Base-by-base conservation (phyloP, 1,140 invertebrate genomes). In the Drosophila lacteicornis region DNA sequence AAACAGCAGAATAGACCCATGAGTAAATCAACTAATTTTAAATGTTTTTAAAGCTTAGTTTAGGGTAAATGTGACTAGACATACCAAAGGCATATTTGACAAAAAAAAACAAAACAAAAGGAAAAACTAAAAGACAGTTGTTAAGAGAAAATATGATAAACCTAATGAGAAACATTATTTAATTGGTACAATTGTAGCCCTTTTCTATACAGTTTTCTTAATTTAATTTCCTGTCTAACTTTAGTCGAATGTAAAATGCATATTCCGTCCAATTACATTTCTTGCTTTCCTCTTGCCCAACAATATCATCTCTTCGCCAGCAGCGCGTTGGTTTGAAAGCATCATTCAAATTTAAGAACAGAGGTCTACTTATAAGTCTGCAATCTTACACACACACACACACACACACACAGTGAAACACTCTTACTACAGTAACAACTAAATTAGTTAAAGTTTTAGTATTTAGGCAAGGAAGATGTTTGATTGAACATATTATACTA, bases 21-120 rank as follows among this genome's bases (percentile, higher is more conserved):
- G 49, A 55, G 66, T 66, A 82, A 76, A 49, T 63, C 68, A 47
- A 75, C 74, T 60, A 74, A 84, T 65, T 71, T 68, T 56, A 57
- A 79, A 75, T 66, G 76, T 88, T 80, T 85, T 83, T 79, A 91
- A 86, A 75, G 77, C 19, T 82, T 76, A 77, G 70, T 84, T 88
- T 77, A 84, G 62, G 38, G 62, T 81, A 75, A 81, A 82, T 69
- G 70, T 73, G 84, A 91, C 88, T 91, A 91, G 88, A 91, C 88
- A 91, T 91, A 91, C 88, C 88, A 91, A 91, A 91, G 88, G 84
- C 84, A 91, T 88, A 91, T 84, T 87, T 81, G 75, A 86, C 75
- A 71, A 80, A 66, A 70, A 15, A 19, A 19, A 19, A 19, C 19
- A 86, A 71, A 71, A 80, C 62, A 66, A 15, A 53, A 38, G 15